Percentiles rank a stretch among this genome's conserved stretches.
Evolutionary conservation across 2,113 vertebrate species (phyloP).

Genomic region (Aegypius monachus): DNA sequence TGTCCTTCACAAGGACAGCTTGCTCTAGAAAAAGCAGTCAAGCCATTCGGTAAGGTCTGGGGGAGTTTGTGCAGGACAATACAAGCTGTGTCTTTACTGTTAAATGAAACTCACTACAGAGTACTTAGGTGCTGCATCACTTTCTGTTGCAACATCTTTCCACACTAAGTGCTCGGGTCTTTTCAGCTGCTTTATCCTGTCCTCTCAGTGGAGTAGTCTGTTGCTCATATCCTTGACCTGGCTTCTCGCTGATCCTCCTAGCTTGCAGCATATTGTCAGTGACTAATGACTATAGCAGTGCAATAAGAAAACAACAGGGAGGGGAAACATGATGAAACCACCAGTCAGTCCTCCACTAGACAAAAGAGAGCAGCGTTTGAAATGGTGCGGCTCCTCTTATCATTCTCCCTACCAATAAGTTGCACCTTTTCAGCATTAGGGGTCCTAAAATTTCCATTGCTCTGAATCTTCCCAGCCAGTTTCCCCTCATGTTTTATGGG

Average conservation of each 20-base stretch:
- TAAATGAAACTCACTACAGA: neutral
- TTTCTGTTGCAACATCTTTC: neutral
- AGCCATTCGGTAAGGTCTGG: neutral
- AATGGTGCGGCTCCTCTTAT: neutral
- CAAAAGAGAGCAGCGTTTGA: neutral
- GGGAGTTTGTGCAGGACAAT: neutral
- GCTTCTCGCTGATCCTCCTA: neutral
- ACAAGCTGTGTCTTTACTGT: neutral
- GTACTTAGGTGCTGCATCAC: neutral
- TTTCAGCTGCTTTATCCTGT: neutral
- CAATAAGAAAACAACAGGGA: neutral
- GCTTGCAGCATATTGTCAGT: neutral
- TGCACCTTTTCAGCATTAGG: neutral
- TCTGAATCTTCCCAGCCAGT: neutral
- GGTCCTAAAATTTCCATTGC: neutral
- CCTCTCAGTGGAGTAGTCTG: neutral
- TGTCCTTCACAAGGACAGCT: neutral
- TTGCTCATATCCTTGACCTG: neutral
- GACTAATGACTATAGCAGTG: neutral
- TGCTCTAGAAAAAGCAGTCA: neutral
- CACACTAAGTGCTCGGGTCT: neutral
- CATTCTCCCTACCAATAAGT: neutral
- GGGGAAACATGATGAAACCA: neutral
- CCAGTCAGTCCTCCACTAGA: neutral
- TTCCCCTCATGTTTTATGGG: neutral